phyloP scores from a whole-genome alignment of 37 sponge, comb jelly and placozoan species.

The Haliclona indistincta region DNA sequence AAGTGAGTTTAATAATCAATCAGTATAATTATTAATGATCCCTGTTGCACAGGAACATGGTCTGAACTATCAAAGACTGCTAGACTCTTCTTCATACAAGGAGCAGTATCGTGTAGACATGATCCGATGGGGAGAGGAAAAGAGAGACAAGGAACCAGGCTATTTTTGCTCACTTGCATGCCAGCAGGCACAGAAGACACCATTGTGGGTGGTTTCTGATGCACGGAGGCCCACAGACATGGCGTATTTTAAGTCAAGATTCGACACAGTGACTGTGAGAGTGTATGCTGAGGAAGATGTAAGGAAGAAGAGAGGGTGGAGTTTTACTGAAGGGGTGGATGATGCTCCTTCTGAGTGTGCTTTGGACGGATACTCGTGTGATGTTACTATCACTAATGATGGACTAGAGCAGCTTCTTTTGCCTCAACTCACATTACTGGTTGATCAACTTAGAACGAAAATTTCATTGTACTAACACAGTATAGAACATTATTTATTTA shows the following conservation, averaged over 20 bases:
- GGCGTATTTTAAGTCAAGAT: slow-evolving; percentile 66
- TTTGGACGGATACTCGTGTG: slow-evolving; percentile 68
- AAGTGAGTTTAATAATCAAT: slow-evolving; percentile 20
- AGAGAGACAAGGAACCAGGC: slow-evolving; percentile 58
- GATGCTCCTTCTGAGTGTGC: slow-evolving; percentile 91
- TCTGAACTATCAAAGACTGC: slow-evolving; percentile 66
- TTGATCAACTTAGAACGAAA: no score
- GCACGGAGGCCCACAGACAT: slow-evolving; percentile 82
- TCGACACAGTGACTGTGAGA: slow-evolving; percentile 44
- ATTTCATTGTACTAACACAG: no score
- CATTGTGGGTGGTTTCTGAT: slow-evolving; percentile 88
- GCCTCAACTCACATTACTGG: no score
- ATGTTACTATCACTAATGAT: slow-evolving; percentile 69
- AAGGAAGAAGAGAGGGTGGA: slow-evolving; percentile 79
- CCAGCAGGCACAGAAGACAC: slow-evolving; percentile 32
- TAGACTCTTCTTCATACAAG: slow-evolving; percentile 85
- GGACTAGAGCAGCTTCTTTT: slow-evolving; percentile 45
- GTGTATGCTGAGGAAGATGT: slow-evolving; percentile 68
- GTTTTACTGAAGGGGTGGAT: slow-evolving; percentile 78
- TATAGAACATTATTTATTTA: no score
- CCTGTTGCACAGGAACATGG: slow-evolving; percentile 59
- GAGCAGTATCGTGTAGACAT: slow-evolving; percentile 85
- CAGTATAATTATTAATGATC: not conserved
- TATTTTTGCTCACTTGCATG: slow-evolving; percentile 88
- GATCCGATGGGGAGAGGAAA: slow-evolving; percentile 88